Percentiles rank a stretch among this genome's conserved stretches.
Conservation (phyloP, 2,888 invertebrate species). For the Pseudococcus viburni region DNA sequence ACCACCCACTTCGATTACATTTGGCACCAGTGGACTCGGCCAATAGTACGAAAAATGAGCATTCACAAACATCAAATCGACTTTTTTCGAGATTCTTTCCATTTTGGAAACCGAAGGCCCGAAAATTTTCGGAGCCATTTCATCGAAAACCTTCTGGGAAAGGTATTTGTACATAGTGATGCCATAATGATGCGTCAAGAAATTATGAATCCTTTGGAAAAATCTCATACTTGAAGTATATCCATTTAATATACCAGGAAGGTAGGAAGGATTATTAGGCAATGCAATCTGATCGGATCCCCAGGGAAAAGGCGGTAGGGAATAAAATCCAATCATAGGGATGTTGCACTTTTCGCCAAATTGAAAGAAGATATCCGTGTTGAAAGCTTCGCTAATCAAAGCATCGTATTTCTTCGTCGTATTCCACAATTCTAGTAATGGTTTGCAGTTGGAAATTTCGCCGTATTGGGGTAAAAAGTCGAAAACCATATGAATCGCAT, state of each 20-base stretch:
- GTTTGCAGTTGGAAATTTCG: no score
- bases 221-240: conserved; percentile 70
- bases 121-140: not conserved
- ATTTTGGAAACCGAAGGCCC: not conserved
- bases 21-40: not conserved
- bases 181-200: not conserved
- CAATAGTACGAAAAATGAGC: not conserved
- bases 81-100: conserved; percentile 7
- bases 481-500: no score
- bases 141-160: not conserved
- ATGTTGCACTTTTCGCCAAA: not conserved
- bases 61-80: conserved; percentile 34
- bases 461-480: no score
- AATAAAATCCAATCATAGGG: conserved; percentile 73
- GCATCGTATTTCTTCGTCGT: no score
- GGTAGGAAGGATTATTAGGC: conserved; percentile 58
- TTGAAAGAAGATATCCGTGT: no score
- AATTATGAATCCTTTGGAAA: conserved; percentile 69
- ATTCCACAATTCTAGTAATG: no score
- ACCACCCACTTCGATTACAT: conserved; percentile 54
- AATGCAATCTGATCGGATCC: conserved; percentile 69
- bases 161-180: not conserved
- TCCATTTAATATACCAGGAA: conserved; percentile 44
- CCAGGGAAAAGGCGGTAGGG: conserved; percentile 78
- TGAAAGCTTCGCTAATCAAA: no score